These are phyloP conservation scores for Laothoe populi DNA, from an alignment of 2,888 invertebrate genomes.

Conservation along the genomic window DNA sequence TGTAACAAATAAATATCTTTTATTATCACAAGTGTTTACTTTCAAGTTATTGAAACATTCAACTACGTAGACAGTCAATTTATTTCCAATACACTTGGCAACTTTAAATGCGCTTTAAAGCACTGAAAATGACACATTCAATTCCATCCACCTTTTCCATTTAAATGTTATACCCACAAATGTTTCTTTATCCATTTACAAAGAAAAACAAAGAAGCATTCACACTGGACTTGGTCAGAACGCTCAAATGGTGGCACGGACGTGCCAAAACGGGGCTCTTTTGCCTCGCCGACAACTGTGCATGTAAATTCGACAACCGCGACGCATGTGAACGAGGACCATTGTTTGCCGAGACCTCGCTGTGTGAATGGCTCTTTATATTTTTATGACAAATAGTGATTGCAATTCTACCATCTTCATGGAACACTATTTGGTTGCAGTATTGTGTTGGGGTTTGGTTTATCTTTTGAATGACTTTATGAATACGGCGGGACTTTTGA, in stretches of 20 bases:
- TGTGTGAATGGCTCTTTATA: conserved; percentile 18
- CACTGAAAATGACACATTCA: conserved; percentile 12
- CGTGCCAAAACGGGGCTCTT: conserved; percentile 24
- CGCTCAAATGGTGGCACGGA: conserved; percentile 16
- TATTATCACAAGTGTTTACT: too few relatives aligned
- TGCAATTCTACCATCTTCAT: neutral
- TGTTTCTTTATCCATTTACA: conserved; percentile 19
- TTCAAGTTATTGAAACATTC: too few relatives aligned
- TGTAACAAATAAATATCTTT: too few relatives aligned
- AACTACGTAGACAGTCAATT: too few relatives aligned
- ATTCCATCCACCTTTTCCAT: neutral
- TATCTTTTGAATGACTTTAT: neutral
- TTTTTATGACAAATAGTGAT: conserved; percentile 23
- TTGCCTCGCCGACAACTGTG: conserved; percentile 24
- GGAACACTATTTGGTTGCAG: neutral
- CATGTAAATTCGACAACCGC: conserved; percentile 25
- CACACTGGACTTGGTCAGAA: conserved; percentile 22
- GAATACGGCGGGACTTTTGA: neutral
- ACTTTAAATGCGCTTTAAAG: neutral
- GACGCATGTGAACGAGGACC: conserved; percentile 17
- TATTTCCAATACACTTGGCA: neutral
- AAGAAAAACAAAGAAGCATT: conserved; percentile 27
- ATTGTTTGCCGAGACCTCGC: conserved; percentile 13
- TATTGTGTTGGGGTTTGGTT: neutral
- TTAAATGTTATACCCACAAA: conserved; percentile 6